These are phyloP conservation scores for Hemibagrus wyckioides DNA, from an alignment of 2,113 vertebrate genomes.

Conservation along the genomic window DNA sequence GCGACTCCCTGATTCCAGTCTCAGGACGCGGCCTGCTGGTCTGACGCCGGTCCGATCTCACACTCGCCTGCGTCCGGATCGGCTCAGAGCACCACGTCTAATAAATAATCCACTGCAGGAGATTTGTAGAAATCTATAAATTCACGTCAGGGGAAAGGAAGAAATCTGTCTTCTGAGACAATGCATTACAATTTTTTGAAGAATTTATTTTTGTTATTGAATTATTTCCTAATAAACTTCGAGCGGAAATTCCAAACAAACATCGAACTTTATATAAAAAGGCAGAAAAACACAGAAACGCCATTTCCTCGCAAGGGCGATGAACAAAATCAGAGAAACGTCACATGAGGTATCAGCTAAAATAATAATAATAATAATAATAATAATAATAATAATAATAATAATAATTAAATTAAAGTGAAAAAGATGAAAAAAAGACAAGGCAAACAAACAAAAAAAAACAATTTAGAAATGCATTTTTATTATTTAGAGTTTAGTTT, in stretches of 20 bases:
- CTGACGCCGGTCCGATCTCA: conserved; percentile 30
- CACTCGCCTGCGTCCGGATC: neutral
- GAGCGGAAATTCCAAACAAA: neutral
- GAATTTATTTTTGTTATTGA: neutral
- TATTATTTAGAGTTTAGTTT: neutral
- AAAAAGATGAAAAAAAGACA: neutral
- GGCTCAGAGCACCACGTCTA: neutral
- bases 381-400: too few species aligned
- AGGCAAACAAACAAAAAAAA: neutral
- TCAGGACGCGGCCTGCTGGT: conserved; percentile 16
- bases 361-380: too few species aligned
- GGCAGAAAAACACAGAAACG: neutral
- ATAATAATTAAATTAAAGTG: too few species aligned
- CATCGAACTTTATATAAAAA: neutral
- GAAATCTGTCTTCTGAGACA: neutral
- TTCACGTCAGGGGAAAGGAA: neutral
- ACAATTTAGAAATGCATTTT: neutral
- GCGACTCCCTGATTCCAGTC: conserved; percentile 27
- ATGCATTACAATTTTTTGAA: neutral
- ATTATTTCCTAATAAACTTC: neutral
- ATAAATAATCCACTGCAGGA: conserved; percentile 27
- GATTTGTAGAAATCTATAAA: neutral
- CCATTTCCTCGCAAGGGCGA: neutral
- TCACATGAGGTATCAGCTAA: neutral
- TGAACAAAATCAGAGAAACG: neutral